Base-by-base conservation (phyloP, 2,113 vertebrate genomes). In the Indicator indicator region DNA sequence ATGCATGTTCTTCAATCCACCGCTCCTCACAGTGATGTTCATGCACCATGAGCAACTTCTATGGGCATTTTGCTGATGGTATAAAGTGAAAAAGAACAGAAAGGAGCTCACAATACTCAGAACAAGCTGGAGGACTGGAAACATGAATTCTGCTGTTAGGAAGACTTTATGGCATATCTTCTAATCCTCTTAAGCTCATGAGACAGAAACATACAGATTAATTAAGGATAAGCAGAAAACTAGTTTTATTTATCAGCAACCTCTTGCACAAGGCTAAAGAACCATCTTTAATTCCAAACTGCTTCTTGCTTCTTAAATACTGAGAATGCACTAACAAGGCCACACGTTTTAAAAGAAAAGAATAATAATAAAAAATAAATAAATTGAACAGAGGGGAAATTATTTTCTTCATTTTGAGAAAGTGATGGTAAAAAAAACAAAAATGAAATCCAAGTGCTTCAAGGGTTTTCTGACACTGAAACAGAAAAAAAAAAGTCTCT, bases 21-120 rank as follows among this genome's bases (percentile, higher is more conserved):
- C 38, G n/a, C 55, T 76, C 24, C 50, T 52, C 56, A 71, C 40
- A 73, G 21, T 1, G 18, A 32, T 2, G 15, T 6, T 83, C 46
- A 28, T 1, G 1, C 44, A 54, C 44, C 17, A 9, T 3, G 8
- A 79, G 81, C 0, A 2, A 50, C 18, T 33, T 32, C 7, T 0
- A 3, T 23, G 24, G 65, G 19, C 44, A 55, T 59, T 83, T 59
- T 75, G 77, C 14, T 68, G 38, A 48, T 3, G 32, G 33, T 8
- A 50, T 32, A 11, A 88, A 81, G 38, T 20, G 33, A 74, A 30
- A 60, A 42, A 33, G 42, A 38, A 62, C 70, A 89, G 42, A 60
- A 88, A 50, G 75, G 17, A 56, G n/a, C 19, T 83, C 44, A 76
- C 50, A 24, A 28, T 76, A 65, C 8, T 59, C 20, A n/a, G 33